Base-by-base conservation (phyloP, 2,113 vertebrate species). In the Microcebus lehilahytsara region DNA sequence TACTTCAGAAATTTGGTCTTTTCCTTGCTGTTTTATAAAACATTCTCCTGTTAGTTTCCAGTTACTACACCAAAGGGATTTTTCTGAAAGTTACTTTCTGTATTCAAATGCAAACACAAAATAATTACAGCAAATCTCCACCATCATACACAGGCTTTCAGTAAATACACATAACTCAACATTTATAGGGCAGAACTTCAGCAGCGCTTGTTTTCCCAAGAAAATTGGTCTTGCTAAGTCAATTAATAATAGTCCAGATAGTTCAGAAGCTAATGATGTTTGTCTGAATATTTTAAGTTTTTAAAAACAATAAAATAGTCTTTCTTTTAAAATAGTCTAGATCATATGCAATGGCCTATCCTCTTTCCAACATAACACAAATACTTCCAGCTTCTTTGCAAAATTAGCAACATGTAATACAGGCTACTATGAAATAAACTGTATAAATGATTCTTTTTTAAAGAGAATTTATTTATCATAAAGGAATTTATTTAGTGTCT, bases 11-110 rank as follows among this genome's bases (percentile, higher is more conserved):
- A 85, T 75, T n/a, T 80, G 60, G 20, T 67, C 3, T 34, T 92
- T 67, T 80, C 34, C 46, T 85, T 40, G 10, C 17, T 53, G 51
- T 69, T 77, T 90, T 79, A 88, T 32, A 62, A 97, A 87, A 85
- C 17, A 93, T 46, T 85, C 20, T 95, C 62, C 37, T 81, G 56
- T 91, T 75, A 30, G 30, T 10, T 95, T 83, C 30, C 19, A 78
- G 60, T 81, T 72, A 84, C 17, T 19, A 66, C 2, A 79, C 9
- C 78, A 92, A 75, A 42, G 6, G 6, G 42, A 30, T 91, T 88
- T 85, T 97, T 81, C 37, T 74, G 22, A 77, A 94, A 92, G 77
- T 75, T 95, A 49, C 7, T 87, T 94, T 92, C 64, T 37, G 23
- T 66, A 89, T 83, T 91, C n/a, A 79, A 89, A 92, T 53, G 20